Conservation (phyloP, 2,888 invertebrate species). For the Enoplolaimus lenunculus region DNA sequence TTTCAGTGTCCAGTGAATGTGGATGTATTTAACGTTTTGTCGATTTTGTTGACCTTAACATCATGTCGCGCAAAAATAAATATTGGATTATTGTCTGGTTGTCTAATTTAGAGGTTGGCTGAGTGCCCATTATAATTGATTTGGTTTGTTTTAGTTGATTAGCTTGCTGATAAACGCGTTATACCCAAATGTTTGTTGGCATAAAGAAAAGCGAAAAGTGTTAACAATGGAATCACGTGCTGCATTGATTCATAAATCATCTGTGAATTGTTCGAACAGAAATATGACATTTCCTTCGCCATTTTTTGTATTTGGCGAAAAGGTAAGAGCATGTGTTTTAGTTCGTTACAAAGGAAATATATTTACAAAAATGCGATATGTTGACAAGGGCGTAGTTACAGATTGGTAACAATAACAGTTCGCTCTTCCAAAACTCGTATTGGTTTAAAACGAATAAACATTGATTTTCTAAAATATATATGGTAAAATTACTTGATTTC, state of each 20-base stretch:
- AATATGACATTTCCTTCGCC: slow-evolving; percentile 76
- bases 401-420: too few species aligned
- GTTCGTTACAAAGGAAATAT: too few species aligned
- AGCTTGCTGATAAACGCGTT: slow-evolving; percentile 75
- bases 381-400: too few species aligned
- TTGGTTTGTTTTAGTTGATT: slow-evolving; percentile 48
- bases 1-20: neutral
- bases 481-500: too few species aligned
- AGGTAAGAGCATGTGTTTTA: too few species aligned
- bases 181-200: slow-evolving; percentile 89
- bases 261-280: slow-evolving; percentile 74
- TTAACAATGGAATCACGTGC: slow-evolving; percentile 84
- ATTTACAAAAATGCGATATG: too few species aligned
- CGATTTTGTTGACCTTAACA: neutral
- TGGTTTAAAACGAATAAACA: too few species aligned
- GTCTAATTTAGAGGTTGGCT: too few species aligned
- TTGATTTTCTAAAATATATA: too few species aligned
- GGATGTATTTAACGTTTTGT: slow-evolving; percentile 22
- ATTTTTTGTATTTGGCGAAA: slow-evolving; percentile 93
- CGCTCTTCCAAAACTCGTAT: too few species aligned
- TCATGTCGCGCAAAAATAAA: neutral
- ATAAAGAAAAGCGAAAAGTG: slow-evolving; percentile 86
- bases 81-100: neutral
- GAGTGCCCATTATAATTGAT: too few species aligned
- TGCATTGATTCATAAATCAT: slow-evolving; percentile 87